phyloP scores from a whole-genome alignment of 2,113 vertebrate genomes.

The Saguinus midas region DNA sequence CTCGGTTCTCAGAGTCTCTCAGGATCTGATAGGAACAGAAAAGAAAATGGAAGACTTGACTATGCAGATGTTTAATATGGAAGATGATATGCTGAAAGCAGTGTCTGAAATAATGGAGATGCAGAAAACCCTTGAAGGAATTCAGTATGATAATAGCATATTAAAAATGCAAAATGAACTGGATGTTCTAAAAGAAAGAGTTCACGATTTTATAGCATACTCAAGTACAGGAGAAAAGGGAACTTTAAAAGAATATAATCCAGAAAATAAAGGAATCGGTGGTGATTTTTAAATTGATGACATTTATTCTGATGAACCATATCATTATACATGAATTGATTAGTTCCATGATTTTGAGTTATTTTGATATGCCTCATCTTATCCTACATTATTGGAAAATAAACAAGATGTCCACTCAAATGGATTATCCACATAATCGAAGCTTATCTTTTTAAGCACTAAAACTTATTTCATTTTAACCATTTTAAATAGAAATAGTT shows the following conservation, averaged over 20 bases:
- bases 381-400: background rate
- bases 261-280: slow-evolving; percentile 69
- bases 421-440: background rate
- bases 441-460: slow-evolving; percentile 36
- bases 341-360: background rate
- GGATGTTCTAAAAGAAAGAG: slow-evolving; percentile 81
- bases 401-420: background rate
- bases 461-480: slow-evolving; percentile 16
- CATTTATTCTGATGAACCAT: slow-evolving; percentile 25
- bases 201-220: slow-evolving; percentile 76
- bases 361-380: background rate
- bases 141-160: slow-evolving; percentile 84
- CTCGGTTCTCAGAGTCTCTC: slow-evolving; percentile 89
- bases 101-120: slow-evolving; percentile 85
- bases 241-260: slow-evolving; percentile 53
- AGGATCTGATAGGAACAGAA: slow-evolving; percentile 86
- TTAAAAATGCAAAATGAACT: slow-evolving; percentile 85
- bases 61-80: slow-evolving; percentile 86
- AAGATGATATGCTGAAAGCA: slow-evolving; percentile 90
- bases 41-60: slow-evolving; percentile 88
- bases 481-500: slow-evolving; percentile 43
- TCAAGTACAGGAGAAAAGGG: slow-evolving; percentile 72
- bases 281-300: slow-evolving; percentile 49
- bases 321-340: background rate
- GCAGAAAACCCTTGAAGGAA: slow-evolving; percentile 85